phyloP scores from a whole-genome alignment of 35 echinoderm and acorn worm genomes.

The Ptychodera flava region DNA sequence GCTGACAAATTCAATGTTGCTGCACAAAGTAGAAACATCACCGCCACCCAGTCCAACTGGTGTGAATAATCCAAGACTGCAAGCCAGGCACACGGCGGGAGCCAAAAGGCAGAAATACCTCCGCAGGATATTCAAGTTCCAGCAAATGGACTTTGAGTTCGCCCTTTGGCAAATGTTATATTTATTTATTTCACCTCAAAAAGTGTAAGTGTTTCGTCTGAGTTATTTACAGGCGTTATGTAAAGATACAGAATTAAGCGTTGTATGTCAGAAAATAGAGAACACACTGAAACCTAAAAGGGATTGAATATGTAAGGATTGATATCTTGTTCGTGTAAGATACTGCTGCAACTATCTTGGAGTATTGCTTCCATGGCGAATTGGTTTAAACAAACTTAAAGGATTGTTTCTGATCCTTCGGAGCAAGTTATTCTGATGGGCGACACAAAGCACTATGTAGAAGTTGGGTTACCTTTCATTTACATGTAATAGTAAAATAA shows the following conservation, averaged over 20 bases:
- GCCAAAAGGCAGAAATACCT: constrained; percentile 91
- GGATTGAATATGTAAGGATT: too few relatives aligned
- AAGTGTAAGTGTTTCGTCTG: constrained; percentile 70
- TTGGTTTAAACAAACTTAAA: too few relatives aligned
- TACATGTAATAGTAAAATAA: too few relatives aligned
- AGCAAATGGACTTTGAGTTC: constrained; percentile 99
- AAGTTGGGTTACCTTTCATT: too few relatives aligned
- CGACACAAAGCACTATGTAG: too few relatives aligned
- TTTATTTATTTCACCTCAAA: constrained; percentile 82
- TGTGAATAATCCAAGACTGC: constrained; percentile 30
- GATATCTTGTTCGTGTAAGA: too few relatives aligned
- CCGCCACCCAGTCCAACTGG: constrained; percentile 60
- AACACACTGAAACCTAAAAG: too few relatives aligned
- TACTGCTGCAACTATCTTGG: too few relatives aligned
- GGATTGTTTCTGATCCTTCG: too few relatives aligned
- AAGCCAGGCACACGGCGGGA: constrained; percentile 63
- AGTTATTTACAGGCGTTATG: not conserved
- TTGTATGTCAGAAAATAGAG: too few relatives aligned
- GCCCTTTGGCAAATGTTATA: constrained; percentile 99
- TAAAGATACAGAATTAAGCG: not conserved
- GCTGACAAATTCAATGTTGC: constrained; percentile 56
- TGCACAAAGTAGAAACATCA: constrained; percentile 42
- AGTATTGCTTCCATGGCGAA: too few relatives aligned
- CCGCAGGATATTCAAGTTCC: constrained; percentile 69
- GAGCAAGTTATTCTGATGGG: too few relatives aligned